Evolutionary conservation across 2,888 invertebrate species (phyloP).

Genomic region (Meteorus cinctellus): DNA sequence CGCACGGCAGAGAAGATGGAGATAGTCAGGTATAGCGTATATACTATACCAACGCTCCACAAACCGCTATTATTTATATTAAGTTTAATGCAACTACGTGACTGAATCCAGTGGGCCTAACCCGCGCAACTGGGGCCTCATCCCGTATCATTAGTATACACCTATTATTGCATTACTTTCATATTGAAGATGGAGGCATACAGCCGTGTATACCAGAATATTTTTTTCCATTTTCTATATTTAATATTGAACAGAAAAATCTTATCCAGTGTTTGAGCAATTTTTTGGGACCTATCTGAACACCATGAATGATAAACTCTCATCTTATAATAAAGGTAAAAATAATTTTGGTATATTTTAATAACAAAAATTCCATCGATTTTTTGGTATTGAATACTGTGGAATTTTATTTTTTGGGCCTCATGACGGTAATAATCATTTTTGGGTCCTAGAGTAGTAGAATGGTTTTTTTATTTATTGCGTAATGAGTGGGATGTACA

Average conservation of each 20-base stretch:
- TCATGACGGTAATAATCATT: too few relatives aligned
- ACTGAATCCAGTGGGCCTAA: conserved; percentile 67
- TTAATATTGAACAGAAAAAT: neutral
- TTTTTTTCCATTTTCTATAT: conserved; percentile 16
- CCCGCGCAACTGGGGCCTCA: conserved; percentile 59
- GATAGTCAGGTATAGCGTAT: conserved; percentile 67
- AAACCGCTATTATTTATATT: conserved; percentile 74
- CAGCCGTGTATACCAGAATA: conserved; percentile 1
- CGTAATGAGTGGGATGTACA: too few relatives aligned
- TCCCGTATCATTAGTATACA: conserved; percentile 73
- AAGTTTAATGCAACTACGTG: conserved; percentile 74
- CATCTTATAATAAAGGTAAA: neutral
- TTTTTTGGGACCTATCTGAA: neutral
- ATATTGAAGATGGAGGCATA: conserved; percentile 29
- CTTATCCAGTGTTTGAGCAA: neutral
- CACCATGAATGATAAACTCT: too few relatives aligned
- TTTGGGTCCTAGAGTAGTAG: too few relatives aligned
- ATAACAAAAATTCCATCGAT: neutral
- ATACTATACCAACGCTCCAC: conserved; percentile 62
- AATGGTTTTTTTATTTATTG: too few relatives aligned
- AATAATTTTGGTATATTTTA: neutral
- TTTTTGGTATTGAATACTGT: too few relatives aligned
- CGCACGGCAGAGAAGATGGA: conserved; percentile 66
- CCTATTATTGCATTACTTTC: conserved; percentile 72
- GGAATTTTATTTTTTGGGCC: neutral